phyloP scores from a whole-genome alignment of 2,888 invertebrate species.

The Euclidia mi region DNA sequence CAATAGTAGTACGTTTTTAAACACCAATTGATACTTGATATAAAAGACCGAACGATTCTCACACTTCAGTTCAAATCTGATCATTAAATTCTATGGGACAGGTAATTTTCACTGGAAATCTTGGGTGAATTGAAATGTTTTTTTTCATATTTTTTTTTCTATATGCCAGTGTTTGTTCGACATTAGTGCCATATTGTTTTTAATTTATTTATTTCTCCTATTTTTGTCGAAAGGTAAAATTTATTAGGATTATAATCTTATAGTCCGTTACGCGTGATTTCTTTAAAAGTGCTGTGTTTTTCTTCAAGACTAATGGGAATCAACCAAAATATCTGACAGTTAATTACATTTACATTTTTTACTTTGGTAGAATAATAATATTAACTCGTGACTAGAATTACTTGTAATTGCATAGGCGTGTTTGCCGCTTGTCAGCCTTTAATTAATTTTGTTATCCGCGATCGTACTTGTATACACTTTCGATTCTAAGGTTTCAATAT shows the following conservation, averaged over 20 bases:
- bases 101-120: not conserved
- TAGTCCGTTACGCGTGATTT: too few relatives aligned
- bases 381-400: not conserved
- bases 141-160: too few relatives aligned
- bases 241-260: not conserved
- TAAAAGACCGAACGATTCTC: conserved; percentile 9
- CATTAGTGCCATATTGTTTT: not conserved
- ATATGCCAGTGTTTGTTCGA: too few relatives aligned
- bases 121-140: too few relatives aligned
- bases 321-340: too few relatives aligned
- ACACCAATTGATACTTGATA: conserved; percentile 14
- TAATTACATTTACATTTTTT: too few relatives aligned
- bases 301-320: too few relatives aligned
- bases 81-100: conserved; percentile 3
- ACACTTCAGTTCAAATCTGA: conserved; percentile 9
- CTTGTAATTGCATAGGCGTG: conserved; percentile 6
- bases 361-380: too few relatives aligned
- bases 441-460: conserved; percentile 37
- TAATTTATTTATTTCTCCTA: not conserved
- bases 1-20: conserved; percentile 23
- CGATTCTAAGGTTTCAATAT: conserved; percentile 4
- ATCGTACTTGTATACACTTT: conserved; percentile 20
- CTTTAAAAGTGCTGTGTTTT: too few relatives aligned
- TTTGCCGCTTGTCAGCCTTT: conserved; percentile 29
- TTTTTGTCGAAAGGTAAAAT: not conserved